Evolutionary conservation across 2,888 invertebrate genomes (phyloP).

Genomic region (Amiota minor): DNA sequence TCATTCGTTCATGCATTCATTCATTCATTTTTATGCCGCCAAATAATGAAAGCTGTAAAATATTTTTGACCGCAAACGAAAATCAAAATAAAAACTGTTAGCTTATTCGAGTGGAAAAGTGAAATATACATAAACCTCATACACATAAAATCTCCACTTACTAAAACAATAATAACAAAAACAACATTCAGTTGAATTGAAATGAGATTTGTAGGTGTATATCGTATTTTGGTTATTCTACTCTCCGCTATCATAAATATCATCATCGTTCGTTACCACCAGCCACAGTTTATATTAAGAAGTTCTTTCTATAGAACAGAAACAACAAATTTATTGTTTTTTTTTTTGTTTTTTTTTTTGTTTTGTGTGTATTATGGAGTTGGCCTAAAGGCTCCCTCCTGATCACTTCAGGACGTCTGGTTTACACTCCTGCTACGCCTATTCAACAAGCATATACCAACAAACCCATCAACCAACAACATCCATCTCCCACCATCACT

Average conservation of each 20-base stretch:
- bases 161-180: slow-evolving; percentile 9
- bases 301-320: no score
- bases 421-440: no score
- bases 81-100: slow-evolving; percentile 7
- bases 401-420: no score
- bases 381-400: no score
- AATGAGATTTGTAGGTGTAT: slow-evolving; percentile 18
- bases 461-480: no score
- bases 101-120: neutral
- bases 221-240: neutral
- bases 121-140: slow-evolving; percentile 13
- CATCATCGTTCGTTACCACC: no score
- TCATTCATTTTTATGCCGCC: neutral
- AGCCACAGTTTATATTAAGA: no score
- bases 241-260: no score
- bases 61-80: slow-evolving; percentile 60
- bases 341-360: no score
- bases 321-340: no score
- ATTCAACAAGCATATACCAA: no score
- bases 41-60: slow-evolving; percentile 52
- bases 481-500: neutral
- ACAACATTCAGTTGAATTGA: neutral
- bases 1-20: neutral
- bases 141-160: slow-evolving; percentile 16
- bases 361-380: no score